phyloP scores from a whole-genome alignment of 2,797 vertebrate genomes.

The Cossypha dichroa region DNA sequence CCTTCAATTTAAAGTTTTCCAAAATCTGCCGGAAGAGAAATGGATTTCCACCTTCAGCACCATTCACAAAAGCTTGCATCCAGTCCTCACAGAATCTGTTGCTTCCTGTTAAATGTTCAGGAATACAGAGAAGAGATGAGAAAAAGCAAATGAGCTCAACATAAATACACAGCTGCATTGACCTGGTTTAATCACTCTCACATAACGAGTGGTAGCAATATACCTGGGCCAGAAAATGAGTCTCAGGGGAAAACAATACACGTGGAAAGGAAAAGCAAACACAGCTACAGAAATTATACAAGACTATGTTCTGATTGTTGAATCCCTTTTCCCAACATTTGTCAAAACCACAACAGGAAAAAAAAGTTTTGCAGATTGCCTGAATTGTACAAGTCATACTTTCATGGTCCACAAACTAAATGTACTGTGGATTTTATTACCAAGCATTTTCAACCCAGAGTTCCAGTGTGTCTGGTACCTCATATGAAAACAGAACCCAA shows the following conservation, averaged over 20 bases:
- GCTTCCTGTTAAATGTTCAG: slow-evolving; percentile 80
- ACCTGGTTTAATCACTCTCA: not conserved
- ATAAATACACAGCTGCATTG: not conserved
- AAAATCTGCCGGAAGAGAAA: slow-evolving; percentile 94
- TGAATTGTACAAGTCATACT: not conserved
- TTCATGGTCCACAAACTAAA: not conserved
- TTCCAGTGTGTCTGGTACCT: not conserved
- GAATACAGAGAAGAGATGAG: not conserved
- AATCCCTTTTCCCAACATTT: not conserved
- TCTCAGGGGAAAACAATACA: not conserved
- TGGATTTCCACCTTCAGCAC: slow-evolving; percentile 88
- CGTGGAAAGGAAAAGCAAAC: not conserved
- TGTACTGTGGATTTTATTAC: not conserved
- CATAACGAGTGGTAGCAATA: not conserved
- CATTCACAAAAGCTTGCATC: slow-evolving; percentile 92
- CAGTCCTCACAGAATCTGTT: slow-evolving; percentile 97
- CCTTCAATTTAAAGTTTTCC: slow-evolving; percentile 99
- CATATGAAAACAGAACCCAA: not conserved
- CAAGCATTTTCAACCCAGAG: not conserved
- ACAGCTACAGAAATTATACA: not conserved
- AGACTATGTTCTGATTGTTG: not conserved
- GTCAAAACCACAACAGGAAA: not conserved
- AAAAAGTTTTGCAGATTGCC: not conserved
- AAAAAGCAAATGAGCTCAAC: not conserved
- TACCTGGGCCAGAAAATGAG: not conserved